Percentiles rank a stretch among this genome's conserved stretches.
phyloP scores from a whole-genome alignment of 2,797 vertebrate genomes.

The Eulemur coronatus region DNA sequence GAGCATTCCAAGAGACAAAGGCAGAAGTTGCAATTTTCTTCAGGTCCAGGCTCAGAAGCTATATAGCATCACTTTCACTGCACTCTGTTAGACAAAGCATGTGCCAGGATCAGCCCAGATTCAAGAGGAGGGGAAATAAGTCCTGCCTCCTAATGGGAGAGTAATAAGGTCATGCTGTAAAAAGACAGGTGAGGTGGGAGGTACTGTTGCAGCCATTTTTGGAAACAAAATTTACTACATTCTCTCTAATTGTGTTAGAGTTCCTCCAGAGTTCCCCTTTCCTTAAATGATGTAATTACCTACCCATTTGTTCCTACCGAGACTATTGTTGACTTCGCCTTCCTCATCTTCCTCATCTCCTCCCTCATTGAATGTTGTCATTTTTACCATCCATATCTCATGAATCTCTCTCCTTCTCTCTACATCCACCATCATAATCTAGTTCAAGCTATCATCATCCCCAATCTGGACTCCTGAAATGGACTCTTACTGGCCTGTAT shows the following conservation, averaged over 20 bases:
- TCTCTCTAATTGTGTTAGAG: background rate
- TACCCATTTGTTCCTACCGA: background rate
- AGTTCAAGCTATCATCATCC: background rate
- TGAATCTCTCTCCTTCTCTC: background rate
- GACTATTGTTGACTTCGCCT: background rate
- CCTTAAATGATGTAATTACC: background rate
- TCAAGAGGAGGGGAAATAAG: background rate
- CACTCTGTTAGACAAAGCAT: background rate
- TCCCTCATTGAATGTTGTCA: background rate
- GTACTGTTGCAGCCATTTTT: background rate
- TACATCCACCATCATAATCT: background rate
- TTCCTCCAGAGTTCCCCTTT: background rate
- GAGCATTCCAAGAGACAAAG: background rate
- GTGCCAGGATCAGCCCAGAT: too few species aligned
- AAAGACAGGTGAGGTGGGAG: background rate
- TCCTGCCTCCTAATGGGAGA: background rate
- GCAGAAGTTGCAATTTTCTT: background rate
- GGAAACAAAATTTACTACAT: background rate
- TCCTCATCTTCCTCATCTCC: background rate
- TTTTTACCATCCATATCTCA: background rate
- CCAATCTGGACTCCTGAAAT: background rate
- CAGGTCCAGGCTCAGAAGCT: background rate
- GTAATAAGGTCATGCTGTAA: background rate
- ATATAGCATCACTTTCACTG: background rate
- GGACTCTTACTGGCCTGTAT: background rate